These are phyloP conservation scores for Mesitornis unicolor DNA, from an alignment of 2,113 vertebrate species.

Conservation along the genomic window DNA sequence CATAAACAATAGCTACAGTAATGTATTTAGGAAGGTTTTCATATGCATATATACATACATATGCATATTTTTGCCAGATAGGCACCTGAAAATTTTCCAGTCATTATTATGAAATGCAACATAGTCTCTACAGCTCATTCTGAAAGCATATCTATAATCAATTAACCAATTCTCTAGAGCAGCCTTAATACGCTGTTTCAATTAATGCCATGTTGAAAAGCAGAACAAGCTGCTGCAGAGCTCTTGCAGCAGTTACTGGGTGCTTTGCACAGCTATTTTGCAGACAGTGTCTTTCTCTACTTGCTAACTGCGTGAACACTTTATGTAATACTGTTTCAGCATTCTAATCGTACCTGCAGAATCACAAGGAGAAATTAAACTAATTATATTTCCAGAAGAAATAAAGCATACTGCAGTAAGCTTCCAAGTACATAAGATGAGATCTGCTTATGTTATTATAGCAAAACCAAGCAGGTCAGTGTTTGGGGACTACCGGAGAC, in stretches of 20 bases:
- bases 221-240: background rate
- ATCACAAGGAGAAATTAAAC: background rate
- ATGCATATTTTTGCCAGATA: background rate
- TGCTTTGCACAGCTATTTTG: background rate
- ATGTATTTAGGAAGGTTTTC: background rate
- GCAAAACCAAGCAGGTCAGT: background rate
- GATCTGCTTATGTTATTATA: background rate
- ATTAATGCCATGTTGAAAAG: background rate
- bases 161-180: constrained; percentile 8
- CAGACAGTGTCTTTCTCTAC: background rate
- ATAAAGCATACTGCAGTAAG: background rate
- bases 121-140: background rate
- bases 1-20: background rate
- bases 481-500: background rate
- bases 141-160: constrained; percentile 25
- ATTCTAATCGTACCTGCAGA: background rate
- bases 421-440: background rate
- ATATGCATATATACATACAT: background rate
- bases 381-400: background rate
- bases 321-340: background rate
- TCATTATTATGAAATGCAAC: background rate
- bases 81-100: background rate
- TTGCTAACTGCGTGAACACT: background rate
- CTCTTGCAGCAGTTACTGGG: background rate
- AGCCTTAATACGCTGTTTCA: background rate